Conservation (phyloP, 1,140 invertebrate species). For the Drosophila nigromelanica region DNA sequence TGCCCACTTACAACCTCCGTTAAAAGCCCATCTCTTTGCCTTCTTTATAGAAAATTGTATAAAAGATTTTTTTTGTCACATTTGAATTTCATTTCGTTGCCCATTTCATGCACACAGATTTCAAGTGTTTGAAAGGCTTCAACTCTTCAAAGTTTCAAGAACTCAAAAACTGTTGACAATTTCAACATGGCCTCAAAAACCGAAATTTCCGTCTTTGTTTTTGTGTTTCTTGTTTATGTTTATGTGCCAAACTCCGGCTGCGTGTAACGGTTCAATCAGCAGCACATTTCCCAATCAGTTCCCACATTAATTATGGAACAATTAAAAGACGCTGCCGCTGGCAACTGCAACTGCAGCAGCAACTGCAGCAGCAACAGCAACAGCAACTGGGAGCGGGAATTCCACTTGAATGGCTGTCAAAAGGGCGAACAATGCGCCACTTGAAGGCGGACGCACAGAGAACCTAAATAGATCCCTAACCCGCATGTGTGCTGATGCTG, state of each 20-base stretch:
- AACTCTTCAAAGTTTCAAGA: slow-evolving; percentile 40
- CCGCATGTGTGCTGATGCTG: slow-evolving; percentile 48
- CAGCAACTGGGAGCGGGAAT: slow-evolving; percentile 42
- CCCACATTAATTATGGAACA: slow-evolving; percentile 80
- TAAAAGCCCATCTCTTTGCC: no score
- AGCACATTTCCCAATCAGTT: slow-evolving; percentile 57
- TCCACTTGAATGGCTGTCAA: slow-evolving; percentile 77
- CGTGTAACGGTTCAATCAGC: slow-evolving; percentile 71
- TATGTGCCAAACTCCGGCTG: slow-evolving; percentile 15
- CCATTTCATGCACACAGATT: not conserved
- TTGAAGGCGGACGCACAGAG: slow-evolving; percentile 37
- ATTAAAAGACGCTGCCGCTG: slow-evolving; percentile 58
- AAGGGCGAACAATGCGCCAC: slow-evolving; percentile 64
- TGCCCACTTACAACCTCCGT: no score
- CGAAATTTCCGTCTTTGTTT: slow-evolving; percentile 2
- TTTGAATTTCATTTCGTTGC: slow-evolving; percentile 6
- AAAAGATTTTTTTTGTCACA: slow-evolving; percentile 13
- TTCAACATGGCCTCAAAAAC: slow-evolving; percentile 42
- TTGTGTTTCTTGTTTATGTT: not conserved
- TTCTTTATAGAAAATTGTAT: no score
- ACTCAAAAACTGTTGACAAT: slow-evolving; percentile 53
- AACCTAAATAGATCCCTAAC: slow-evolving; percentile 44
- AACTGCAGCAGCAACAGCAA: not conserved
- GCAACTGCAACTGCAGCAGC: not conserved
- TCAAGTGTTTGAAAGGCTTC: slow-evolving; percentile 22